A percentile compares a stretch with the other conserved stretches of the same genome.
Evolutionary conservation across 2,888 invertebrate species (phyloP).

Genomic region (Euspilapteryx auroguttella): DNA sequence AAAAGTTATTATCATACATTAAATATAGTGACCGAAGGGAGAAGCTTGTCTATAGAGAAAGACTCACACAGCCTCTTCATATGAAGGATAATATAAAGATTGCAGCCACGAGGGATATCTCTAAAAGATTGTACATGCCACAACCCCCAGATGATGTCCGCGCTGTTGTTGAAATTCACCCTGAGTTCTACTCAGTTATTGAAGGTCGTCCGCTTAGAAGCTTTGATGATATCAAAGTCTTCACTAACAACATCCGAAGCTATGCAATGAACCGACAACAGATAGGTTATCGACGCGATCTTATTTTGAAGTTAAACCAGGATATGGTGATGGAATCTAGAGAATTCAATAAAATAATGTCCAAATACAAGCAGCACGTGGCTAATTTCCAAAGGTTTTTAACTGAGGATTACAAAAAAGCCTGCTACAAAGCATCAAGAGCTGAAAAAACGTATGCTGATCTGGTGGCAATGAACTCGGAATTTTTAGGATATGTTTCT

Average conservation of each 20-base stretch:
- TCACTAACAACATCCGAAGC: constrained; percentile 53
- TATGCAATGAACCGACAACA: constrained; percentile 53
- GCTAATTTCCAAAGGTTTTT: constrained; percentile 45
- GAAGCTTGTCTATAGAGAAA: constrained; percentile 21
- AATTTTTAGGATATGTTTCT: constrained; percentile 32
- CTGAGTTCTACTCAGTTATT: constrained; percentile 65
- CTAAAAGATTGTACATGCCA: constrained; percentile 59
- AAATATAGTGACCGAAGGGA: constrained; percentile 44
- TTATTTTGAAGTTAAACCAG: constrained; percentile 36
- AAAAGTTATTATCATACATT: constrained; percentile 43
- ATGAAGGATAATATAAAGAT: constrained; percentile 40
- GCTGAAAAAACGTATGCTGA: constrained; percentile 31
- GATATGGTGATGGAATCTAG: constrained; percentile 27
- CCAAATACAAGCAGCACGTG: constrained; percentile 33
- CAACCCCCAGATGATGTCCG: constrained; percentile 56
- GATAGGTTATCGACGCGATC: constrained; percentile 42
- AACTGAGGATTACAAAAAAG: constrained; percentile 47
- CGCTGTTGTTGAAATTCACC: constrained; percentile 66
- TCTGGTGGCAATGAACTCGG: constrained; percentile 27
- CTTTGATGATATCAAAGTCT: constrained; percentile 60
- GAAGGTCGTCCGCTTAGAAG: constrained; percentile 63
- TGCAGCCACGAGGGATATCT: constrained; percentile 51
- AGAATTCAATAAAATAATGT: constrained; percentile 24
- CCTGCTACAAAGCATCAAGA: constrained; percentile 28
- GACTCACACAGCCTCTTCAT: constrained; percentile 27